Conservation (phyloP, 64 coral and sea anemone species). For the Actinia equina region DNA sequence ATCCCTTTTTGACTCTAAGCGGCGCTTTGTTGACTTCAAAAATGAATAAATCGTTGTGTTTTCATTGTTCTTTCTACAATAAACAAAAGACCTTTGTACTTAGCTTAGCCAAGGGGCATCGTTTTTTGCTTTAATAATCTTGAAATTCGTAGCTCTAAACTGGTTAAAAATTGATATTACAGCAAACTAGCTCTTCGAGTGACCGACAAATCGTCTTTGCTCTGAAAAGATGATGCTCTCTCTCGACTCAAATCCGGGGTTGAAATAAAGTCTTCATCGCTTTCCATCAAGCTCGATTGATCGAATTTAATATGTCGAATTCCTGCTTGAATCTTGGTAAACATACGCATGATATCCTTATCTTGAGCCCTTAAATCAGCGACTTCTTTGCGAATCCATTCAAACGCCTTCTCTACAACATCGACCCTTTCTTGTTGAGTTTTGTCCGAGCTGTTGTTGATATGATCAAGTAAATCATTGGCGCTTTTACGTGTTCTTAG, state of each 20-base stretch:
- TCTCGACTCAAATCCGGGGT: neutral
- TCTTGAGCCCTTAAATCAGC: constrained; percentile 62
- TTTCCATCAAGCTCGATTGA: constrained; percentile 14
- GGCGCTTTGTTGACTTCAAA: neutral
- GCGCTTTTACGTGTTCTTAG: constrained; percentile 23
- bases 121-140: neutral
- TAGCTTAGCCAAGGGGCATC: neutral
- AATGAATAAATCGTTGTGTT: neutral
- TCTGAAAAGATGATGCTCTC: neutral
- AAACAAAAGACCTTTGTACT: neutral
- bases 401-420: constrained; percentile 48
- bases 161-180: neutral
- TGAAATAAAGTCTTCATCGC: constrained; percentile 22
- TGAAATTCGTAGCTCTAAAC: neutral
- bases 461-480: constrained; percentile 29
- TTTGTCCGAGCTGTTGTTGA: constrained; percentile 26
- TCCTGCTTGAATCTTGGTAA: constrained; percentile 59
- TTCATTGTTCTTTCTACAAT: neutral
- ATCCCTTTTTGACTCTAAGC: neutral
- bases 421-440: constrained; percentile 47
- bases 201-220: neutral
- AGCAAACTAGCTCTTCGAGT: constrained; percentile 17
- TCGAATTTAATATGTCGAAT: constrained; percentile 60
- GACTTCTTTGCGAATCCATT: constrained; percentile 70
- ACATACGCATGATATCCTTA: constrained; percentile 71